Conservation (phyloP, 1,140 invertebrate genomes). For the Augochlora pura region DNA sequence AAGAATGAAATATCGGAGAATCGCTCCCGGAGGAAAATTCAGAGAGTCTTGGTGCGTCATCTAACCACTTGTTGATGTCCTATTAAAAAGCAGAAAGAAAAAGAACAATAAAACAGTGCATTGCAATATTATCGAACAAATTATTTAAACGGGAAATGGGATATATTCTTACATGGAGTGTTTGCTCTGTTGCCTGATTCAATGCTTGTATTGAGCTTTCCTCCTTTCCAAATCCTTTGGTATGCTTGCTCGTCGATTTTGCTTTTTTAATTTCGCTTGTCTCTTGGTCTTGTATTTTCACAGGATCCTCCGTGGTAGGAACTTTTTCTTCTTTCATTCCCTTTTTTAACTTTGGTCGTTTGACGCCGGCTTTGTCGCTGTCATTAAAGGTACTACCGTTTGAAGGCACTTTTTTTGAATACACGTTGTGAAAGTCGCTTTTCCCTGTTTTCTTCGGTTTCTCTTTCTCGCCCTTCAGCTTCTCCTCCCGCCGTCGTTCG, state of each 20-base stretch:
- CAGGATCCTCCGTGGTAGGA: slow-evolving; percentile 35
- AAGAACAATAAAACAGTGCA: neutral
- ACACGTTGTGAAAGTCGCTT: slow-evolving; percentile 59
- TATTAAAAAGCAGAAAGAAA: slow-evolving; percentile 56
- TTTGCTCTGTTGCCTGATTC: slow-evolving; percentile 89
- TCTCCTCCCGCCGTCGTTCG: slow-evolving; percentile 84
- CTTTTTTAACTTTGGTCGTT: slow-evolving; percentile 72
- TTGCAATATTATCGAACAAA: slow-evolving; percentile 14
- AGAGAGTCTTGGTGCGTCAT: slow-evolving; percentile 88
- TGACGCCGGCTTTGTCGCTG: slow-evolving; percentile 68
- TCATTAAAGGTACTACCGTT: slow-evolving; percentile 75
- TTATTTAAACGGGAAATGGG: slow-evolving; percentile 36
- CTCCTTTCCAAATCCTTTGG: slow-evolving; percentile 69
- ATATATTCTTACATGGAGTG: slow-evolving; percentile 83
- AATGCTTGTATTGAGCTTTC: slow-evolving; percentile 86
- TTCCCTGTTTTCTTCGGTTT: slow-evolving; percentile 77
- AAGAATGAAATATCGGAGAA: slow-evolving; percentile 81
- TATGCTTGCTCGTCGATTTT: slow-evolving; percentile 73
- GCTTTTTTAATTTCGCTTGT: slow-evolving; percentile 67
- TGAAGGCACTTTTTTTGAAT: slow-evolving; percentile 80
- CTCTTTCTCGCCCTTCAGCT: slow-evolving; percentile 83
- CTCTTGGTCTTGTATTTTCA: slow-evolving; percentile 65
- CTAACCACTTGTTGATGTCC: slow-evolving; percentile 93
- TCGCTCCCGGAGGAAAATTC: slow-evolving; percentile 87
- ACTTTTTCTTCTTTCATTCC: slow-evolving; percentile 66